Base-by-base conservation (phyloP, 2,797 vertebrate genomes). In the Sciurus carolinensis region DNA sequence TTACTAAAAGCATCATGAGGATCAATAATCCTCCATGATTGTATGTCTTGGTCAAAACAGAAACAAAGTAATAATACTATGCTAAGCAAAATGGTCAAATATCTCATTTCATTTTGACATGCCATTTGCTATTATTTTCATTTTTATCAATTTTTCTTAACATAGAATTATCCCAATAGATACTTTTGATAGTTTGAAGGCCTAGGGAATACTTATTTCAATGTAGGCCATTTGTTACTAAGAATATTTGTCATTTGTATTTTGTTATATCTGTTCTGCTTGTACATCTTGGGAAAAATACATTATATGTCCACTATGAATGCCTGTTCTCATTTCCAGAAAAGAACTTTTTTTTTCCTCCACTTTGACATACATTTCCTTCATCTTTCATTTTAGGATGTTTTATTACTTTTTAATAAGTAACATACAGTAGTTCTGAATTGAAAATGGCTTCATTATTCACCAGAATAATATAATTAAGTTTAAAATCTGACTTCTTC, bases 91-190 rank as follows among this genome's bases (percentile, higher is more conserved):
- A 81, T 39, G 12, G 18, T 76, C 26, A 64, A 77, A 75, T 76
- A 73, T 4, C 39, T 76, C 42, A 44, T 50, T 30, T 71, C n/a
- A 80, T n/a, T 88, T 14, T 15, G 26, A n/a, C 8, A 20, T 72
- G 4, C 6, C 36, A n/a, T 82, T 80, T 47, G 76, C 42, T 76
- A 9, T 81, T 64, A 75, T n/a, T 81, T 93, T 73, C 9, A 88
- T 85, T 91, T 77, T 79, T 80, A 92, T 80, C n/a, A 47, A 52
- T 93, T 73, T 57, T 90, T 90, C n/a, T 82, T 87, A 87, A 13
- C 24, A 92, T 24, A 90, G 20, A 96, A 79, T 94, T 75, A 92
- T 17, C 11, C 11, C 52, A 77, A 24, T 39, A 82, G 50, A 22
- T 72, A 7, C 1, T 88, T 97, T 80, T 77, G 7, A 91, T 64